phyloP scores from a whole-genome alignment of 2,888 invertebrate genomes.

The Mythimna ferrago region DNA sequence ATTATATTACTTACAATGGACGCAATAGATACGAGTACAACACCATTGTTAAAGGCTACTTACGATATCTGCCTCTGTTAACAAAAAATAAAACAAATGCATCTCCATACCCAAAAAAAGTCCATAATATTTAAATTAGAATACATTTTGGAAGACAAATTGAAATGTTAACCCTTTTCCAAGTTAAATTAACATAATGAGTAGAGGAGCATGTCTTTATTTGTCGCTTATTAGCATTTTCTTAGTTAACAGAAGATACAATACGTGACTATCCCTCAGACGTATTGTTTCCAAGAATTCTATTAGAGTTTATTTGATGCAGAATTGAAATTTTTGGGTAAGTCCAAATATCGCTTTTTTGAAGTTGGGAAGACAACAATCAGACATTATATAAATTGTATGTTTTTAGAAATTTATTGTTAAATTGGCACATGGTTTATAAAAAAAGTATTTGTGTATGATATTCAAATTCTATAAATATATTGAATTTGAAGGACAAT shows the following conservation, averaged over 20 bases:
- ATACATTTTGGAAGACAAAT: constrained; percentile 35
- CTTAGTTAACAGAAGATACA: constrained; percentile 22
- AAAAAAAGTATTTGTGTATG: not conserved
- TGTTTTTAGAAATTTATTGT: no score
- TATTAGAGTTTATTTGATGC: not conserved
- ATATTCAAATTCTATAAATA: not conserved
- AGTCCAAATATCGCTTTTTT: not conserved
- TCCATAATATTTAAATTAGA: constrained; percentile 28
- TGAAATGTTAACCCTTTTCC: constrained; percentile 53
- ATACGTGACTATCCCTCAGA: constrained; percentile 1
- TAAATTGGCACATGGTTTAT: not conserved
- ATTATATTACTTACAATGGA: not conserved
- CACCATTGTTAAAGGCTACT: no score
- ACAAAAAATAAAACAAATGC: not conserved
- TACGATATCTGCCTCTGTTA: not conserved
- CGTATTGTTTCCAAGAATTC: not conserved
- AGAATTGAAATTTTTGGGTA: not conserved
- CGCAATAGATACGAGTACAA: not conserved
- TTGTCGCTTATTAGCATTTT: constrained; percentile 52
- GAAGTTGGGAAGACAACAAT: not conserved
- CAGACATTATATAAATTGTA: no score
- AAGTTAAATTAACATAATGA: constrained; percentile 47
- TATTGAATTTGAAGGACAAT: not conserved
- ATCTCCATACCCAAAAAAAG: not conserved
- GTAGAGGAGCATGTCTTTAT: constrained; percentile 33